These are phyloP conservation scores for Psittacara wagleri DNA, from an alignment of 2,113 vertebrate species.

Conservation along the genomic window DNA sequence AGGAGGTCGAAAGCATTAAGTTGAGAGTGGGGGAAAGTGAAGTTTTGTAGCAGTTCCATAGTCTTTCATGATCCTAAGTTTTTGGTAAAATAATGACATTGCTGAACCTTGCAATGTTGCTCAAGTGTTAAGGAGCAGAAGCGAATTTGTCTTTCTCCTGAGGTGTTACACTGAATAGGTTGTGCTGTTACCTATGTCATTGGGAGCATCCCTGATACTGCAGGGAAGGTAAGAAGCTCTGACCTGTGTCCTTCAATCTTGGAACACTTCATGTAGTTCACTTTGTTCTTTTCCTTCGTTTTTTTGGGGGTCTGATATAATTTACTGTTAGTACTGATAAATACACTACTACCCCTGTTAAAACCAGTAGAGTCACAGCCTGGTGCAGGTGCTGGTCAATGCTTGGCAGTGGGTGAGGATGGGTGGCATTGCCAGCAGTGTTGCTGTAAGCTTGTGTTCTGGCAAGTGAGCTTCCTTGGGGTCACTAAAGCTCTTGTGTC, in stretches of 20 bases:
- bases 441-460: fast-evolving
- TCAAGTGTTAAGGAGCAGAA: not conserved
- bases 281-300: not conserved
- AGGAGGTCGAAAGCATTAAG: not conserved
- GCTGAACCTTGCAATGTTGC: not conserved
- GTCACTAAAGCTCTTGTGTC: not conserved
- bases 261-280: not conserved
- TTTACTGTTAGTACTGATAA: not conserved
- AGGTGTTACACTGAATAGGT: not conserved
- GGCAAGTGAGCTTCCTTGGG: not conserved
- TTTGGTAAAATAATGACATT: not conserved
- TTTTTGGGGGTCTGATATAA: not conserved
- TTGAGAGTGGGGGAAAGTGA: not conserved
- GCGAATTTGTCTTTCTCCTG: not conserved
- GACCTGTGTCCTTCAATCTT: not conserved
- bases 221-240: not conserved
- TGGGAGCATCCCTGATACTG: not conserved
- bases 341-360: not conserved
- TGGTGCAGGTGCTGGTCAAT: not conserved
- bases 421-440: not conserved
- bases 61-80: not conserved
- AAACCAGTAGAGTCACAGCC: not conserved
- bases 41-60: not conserved
- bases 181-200: not conserved
- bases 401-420: fast-evolving